phyloP scores from a whole-genome alignment of 2,113 vertebrate species.

The Lagenorhynchus albirostris region DNA sequence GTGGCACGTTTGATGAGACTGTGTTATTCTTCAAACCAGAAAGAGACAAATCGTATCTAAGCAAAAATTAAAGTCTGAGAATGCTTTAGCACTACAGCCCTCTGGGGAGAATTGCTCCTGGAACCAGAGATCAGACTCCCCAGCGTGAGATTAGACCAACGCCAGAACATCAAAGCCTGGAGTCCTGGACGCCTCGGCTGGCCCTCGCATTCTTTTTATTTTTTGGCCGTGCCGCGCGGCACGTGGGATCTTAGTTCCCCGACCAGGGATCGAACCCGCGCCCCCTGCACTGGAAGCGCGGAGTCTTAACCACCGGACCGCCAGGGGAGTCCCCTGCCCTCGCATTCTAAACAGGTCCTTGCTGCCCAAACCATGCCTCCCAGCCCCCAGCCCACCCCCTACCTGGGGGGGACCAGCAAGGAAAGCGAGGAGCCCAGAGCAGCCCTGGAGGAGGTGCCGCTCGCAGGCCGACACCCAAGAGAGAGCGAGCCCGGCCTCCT shows the following conservation, averaged over 20 bases:
- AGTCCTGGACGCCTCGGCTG: too few species aligned
- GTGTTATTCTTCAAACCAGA: not conserved
- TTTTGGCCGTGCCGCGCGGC: rapidly evolving
- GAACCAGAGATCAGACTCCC: too few species aligned
- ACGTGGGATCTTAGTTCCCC: not conserved
- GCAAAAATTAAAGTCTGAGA: not conserved
- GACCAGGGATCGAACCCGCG: rapidly evolving
- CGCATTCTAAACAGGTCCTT: too few species aligned
- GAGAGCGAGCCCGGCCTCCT: not conserved
- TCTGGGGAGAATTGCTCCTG: too few species aligned
- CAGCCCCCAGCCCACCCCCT: rapidly evolving
- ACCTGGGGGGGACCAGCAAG: not conserved
- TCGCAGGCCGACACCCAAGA: not conserved
- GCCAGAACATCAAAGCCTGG: not conserved
- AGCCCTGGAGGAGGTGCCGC: not conserved
- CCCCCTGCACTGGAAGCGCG: not conserved
- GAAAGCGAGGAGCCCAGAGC: rapidly evolving
- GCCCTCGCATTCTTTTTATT: not conserved
- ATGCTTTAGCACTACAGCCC: rapidly evolving
- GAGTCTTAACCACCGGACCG: not conserved
- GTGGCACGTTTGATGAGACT: rapidly evolving
- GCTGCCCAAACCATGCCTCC: not conserved
- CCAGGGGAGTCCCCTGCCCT: not conserved
- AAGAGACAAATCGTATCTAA: not conserved
- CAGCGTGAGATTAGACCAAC: rapidly evolving